Evolutionary conservation across 2,113 vertebrate species (phyloP).

Genomic region (Galeopterus variegatus): DNA sequence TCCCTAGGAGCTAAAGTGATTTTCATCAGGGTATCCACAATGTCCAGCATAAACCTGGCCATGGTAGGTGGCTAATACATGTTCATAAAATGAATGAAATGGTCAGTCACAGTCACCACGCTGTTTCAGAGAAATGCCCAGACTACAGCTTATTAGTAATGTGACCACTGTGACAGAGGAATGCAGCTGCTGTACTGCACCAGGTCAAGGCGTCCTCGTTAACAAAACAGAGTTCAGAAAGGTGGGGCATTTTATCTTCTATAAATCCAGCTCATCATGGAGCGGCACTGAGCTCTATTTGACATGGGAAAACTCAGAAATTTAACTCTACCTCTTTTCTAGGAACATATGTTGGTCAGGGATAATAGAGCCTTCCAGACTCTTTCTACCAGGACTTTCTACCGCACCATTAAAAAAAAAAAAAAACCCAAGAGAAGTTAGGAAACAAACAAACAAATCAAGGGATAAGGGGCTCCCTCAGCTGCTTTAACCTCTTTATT

Average conservation of each 20-base stretch:
- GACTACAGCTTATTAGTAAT: rapidly evolving
- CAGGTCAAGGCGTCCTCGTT: rapidly evolving
- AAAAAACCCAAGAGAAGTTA: neutral
- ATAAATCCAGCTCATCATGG: neutral
- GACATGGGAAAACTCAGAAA: neutral
- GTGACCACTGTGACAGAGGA: neutral
- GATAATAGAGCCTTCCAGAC: neutral
- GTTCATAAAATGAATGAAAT: neutral
- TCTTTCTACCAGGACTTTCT: neutral
- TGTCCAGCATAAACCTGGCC: neutral
- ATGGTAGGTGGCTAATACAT: neutral
- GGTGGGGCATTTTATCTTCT: neutral
- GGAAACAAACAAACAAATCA: neutral
- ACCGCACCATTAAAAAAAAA: neutral
- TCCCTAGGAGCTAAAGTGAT: neutral
- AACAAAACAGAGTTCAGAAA: neutral
- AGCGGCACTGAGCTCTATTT: neutral
- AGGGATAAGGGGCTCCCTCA: neutral
- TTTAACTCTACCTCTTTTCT: neutral
- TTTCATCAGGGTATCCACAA: neutral
- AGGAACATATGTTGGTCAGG: neutral
- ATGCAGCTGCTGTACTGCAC: rapidly evolving
- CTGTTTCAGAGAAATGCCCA: neutral
- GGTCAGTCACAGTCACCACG: too few species aligned
- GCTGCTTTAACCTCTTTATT: rapidly evolving